Evolutionary conservation across 1,140 invertebrate species (phyloP).

Genomic region (Penaeus japonicus): DNA sequence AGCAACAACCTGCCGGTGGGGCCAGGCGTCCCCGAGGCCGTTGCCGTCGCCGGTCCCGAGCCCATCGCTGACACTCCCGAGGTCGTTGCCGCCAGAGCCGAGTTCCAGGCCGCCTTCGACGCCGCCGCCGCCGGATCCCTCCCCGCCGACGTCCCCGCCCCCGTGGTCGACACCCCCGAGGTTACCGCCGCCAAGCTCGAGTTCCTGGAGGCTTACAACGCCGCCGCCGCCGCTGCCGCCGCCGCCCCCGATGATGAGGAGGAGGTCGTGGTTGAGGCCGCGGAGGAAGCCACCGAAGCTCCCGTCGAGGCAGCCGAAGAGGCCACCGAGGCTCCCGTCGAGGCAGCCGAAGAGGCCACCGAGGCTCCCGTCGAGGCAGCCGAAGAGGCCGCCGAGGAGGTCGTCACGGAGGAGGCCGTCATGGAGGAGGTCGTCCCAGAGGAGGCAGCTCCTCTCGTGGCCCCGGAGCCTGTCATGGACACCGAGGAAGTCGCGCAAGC

Average conservation of each 20-base stretch:
- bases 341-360: too few relatives aligned
- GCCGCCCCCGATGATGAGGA: neutral
- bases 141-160: neutral
- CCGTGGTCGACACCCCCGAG: neutral
- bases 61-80: neutral
- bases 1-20: constrained; percentile 67
- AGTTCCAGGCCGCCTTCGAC: neutral
- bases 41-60: neutral
- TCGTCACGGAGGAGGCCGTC: too few relatives aligned
- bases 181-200: neutral
- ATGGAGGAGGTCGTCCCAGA: too few relatives aligned
- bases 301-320: too few relatives aligned
- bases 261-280: too few relatives aligned
- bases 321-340: too few relatives aligned
- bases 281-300: too few relatives aligned
- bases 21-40: constrained; percentile 3
- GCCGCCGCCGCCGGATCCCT: neutral
- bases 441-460: neutral
- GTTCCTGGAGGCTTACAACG: neutral
- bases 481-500: neutral
- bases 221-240: neutral
- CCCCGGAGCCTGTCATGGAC: neutral
- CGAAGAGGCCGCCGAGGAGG: too few relatives aligned
- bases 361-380: too few relatives aligned
- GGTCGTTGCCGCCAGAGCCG: neutral